These are phyloP conservation scores for Anguilla japonica DNA, from an alignment of 2,113 vertebrate genomes.

Conservation along the genomic window DNA sequence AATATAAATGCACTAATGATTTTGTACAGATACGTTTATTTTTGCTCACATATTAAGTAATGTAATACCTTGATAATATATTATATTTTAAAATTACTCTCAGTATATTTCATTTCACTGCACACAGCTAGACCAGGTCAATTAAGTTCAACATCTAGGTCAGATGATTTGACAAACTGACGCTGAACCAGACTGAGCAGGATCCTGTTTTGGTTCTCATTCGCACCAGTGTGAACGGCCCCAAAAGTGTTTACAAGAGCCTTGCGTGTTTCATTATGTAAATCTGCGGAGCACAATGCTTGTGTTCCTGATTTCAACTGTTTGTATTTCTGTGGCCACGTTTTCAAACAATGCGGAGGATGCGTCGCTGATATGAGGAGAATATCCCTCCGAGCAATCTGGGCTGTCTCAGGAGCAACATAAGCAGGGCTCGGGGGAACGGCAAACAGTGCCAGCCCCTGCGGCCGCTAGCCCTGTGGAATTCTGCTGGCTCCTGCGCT, in stretches of 20 bases:
- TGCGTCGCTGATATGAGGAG: neutral
- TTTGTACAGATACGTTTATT: neutral
- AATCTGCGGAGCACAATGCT: neutral
- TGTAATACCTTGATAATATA: neutral
- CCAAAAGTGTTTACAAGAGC: neutral
- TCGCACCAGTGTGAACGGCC: neutral
- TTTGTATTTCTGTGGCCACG: neutral
- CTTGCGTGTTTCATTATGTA: neutral
- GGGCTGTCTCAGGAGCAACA: neutral
- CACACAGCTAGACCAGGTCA: neutral
- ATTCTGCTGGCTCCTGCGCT: neutral
- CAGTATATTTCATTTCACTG: neutral
- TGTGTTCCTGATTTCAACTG: conserved; percentile 1
- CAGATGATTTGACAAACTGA: too few relatives aligned
- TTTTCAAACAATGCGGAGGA: neutral
- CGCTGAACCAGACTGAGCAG: too few relatives aligned
- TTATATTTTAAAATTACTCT: too few relatives aligned
- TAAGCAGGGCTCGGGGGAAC: neutral
- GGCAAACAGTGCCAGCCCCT: neutral
- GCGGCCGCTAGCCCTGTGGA: neutral
- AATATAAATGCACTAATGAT: neutral
- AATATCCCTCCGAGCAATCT: neutral
- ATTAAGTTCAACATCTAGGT: neutral
- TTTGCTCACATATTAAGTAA: neutral
- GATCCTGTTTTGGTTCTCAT: too few relatives aligned